These are phyloP conservation scores for Valencia hispanica DNA, from an alignment of 2,797 vertebrate species.

Conservation along the genomic window DNA sequence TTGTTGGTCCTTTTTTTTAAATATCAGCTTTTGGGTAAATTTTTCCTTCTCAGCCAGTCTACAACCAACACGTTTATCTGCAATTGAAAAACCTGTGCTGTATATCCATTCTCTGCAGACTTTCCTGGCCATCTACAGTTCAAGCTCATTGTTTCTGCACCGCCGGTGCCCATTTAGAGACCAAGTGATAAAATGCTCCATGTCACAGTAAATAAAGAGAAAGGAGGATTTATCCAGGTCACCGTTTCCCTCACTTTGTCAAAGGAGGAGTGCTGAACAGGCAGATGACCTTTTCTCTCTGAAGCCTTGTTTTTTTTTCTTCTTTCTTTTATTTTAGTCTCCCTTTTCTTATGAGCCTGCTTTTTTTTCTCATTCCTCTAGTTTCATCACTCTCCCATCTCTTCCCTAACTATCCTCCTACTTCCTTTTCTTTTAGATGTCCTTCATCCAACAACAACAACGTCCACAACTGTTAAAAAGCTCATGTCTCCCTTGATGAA, in stretches of 20 bases:
- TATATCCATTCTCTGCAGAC: neutral
- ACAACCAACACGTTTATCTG: neutral
- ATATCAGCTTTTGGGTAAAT: neutral
- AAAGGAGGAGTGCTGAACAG: slow-evolving; percentile 51
- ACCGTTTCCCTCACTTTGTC: slow-evolving; percentile 47
- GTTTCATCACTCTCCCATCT: neutral
- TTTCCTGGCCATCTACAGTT: slow-evolving; percentile 6
- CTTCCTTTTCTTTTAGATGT: slow-evolving; percentile 8
- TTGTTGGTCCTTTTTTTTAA: neutral
- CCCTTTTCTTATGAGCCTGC: slow-evolving; percentile 20
- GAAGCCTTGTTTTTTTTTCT: slow-evolving; percentile 23
- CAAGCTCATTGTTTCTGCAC: slow-evolving; percentile 15
- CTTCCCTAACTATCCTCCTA: neutral
- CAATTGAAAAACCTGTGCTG: neutral
- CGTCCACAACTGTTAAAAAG: slow-evolving; percentile 22
- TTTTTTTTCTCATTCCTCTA: neutral
- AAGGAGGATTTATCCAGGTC: slow-evolving; percentile 58
- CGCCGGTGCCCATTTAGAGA: slow-evolving; percentile 49
- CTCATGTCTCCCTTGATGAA: neutral
- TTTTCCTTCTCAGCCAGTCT: neutral
- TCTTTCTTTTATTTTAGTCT: slow-evolving; percentile 20
- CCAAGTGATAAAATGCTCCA: slow-evolving; percentile 35
- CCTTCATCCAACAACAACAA: slow-evolving; percentile 1
- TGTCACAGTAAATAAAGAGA: slow-evolving; percentile 60
- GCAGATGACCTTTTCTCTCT: slow-evolving; percentile 69